Base-by-base conservation (phyloP, 1,140 invertebrate genomes). In the Drosophila pruinosa region DNA sequence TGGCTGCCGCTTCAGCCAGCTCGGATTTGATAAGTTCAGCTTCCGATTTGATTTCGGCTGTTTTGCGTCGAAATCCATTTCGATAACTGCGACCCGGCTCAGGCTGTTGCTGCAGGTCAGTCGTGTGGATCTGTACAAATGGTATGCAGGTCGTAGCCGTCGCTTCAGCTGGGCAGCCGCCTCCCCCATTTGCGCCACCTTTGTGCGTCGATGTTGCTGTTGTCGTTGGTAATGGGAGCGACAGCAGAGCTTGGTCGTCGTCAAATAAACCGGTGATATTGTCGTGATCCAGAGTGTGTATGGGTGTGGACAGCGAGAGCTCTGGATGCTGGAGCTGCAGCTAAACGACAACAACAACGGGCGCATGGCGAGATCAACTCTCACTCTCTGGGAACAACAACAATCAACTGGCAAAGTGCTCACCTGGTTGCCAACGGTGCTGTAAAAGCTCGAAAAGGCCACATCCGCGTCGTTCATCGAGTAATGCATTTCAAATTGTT, bases 121-220 rank as follows among this genome's bases (percentile, higher is more conserved):
- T 91, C 0, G 89, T 90, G 24, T 91, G 89, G 6, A 91, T 91
- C 57, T 91, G 89, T 4, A 91, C 89, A 41, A 91, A 91, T 0
- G 89, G 89, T 31, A 90, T 86, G 34, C 47, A 65, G 5, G 36
- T 24, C 3, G 53, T 21, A 7, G 24, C 54, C 8, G 12, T 1
- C 4, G 4, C 34, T 3, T 15, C 38, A 15, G 7, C n/a, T n/a
- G n/a, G n/a, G n/a, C n/a, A n/a, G n/a, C 17, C 41, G 10, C 6
- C 17, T 19, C 14, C 17, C 5, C 4, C 39, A n/a, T n/a, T n/a
- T 41, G 15, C 22, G 15, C 17, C 24, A 3, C 47, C 47, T 50
- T 69, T 63, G 7, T 36, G 65, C 15, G 43, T n/a, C 1, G 7
- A 36, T 12, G 47, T 3, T 28, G 28, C 26, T 31, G 63, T 8